Evolutionary conservation across 2,888 invertebrate species (phyloP).

Genomic region (Scaptomyza polygonia): DNA sequence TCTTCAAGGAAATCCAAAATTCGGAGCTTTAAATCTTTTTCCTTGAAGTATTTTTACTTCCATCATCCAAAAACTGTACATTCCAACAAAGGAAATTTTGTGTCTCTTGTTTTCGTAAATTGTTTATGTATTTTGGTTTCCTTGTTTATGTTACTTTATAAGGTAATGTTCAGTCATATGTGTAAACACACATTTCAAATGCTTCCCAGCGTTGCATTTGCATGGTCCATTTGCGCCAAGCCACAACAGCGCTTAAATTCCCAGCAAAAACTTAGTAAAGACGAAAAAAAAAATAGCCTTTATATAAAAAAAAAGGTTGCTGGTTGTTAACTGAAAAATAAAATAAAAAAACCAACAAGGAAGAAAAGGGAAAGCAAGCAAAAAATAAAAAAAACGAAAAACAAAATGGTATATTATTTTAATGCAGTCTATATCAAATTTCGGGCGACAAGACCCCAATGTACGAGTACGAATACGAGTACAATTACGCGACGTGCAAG

Average conservation of each 20-base stretch:
- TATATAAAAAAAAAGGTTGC: constrained; percentile 38
- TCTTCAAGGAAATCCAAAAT: neutral
- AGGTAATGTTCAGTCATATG: constrained; percentile 50
- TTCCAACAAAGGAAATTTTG: neutral
- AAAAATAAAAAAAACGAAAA: constrained; percentile 38
- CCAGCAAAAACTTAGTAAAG: constrained; percentile 23
- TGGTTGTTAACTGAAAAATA: constrained; percentile 11
- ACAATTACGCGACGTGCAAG: constrained; percentile 46
- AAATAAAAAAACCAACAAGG: neutral
- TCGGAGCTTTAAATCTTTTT: no score
- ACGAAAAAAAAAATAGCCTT: constrained; percentile 14
- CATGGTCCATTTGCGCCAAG: constrained; percentile 67
- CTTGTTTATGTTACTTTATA: constrained; percentile 30
- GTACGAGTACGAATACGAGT: constrained; percentile 14
- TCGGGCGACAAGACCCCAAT: constrained; percentile 50
- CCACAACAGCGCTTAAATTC: constrained; percentile 33
- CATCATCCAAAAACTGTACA: no score
- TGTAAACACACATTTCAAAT: constrained; percentile 67
- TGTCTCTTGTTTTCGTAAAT: neutral
- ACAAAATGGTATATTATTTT: constrained; percentile 71
- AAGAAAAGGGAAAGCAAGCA: neutral
- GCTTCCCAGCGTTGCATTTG: constrained; percentile 59
- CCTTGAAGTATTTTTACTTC: no score
- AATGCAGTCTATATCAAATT: constrained; percentile 73
- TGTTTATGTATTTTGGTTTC: constrained; percentile 20